phyloP scores from a whole-genome alignment of 2,113 vertebrate genomes.

The Tyto alba region DNA sequence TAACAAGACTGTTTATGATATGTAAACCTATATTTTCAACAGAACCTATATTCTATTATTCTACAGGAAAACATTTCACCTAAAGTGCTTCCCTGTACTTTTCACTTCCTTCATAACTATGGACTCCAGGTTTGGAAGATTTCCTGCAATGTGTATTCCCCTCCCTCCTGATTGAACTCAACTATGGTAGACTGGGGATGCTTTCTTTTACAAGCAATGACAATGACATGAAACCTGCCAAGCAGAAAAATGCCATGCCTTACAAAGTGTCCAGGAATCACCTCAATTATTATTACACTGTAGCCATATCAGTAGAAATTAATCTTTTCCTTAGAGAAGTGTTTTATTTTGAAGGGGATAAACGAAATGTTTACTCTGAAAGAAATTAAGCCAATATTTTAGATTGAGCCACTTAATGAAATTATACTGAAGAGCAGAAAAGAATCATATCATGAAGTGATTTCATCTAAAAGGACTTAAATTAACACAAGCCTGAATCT shows the following conservation, averaged over 20 bases:
- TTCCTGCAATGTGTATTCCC: accelerated
- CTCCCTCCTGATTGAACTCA: neutral
- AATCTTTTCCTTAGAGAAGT: neutral
- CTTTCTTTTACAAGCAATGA: neutral
- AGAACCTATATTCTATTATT: neutral
- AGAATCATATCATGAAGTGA: neutral
- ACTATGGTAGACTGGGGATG: neutral
- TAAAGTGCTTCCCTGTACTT: neutral
- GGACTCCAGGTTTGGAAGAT: neutral
- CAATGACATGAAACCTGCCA: neutral
- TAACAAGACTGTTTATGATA: neutral
- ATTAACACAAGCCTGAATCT: neutral
- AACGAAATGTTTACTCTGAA: neutral
- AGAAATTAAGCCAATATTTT: neutral
- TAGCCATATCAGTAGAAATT: neutral
- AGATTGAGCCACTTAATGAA: neutral
- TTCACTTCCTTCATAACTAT: neutral
- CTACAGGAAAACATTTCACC: neutral
- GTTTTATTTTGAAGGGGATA: neutral
- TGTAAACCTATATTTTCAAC: neutral
- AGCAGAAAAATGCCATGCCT: neutral
- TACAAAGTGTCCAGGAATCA: neutral
- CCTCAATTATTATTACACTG: neutral
- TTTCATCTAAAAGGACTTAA: conserved; percentile 10
- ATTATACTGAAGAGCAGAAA: neutral